These are phyloP conservation scores for Florisuga fusca DNA, from an alignment of 2,797 vertebrate species.

Conservation along the genomic window DNA sequence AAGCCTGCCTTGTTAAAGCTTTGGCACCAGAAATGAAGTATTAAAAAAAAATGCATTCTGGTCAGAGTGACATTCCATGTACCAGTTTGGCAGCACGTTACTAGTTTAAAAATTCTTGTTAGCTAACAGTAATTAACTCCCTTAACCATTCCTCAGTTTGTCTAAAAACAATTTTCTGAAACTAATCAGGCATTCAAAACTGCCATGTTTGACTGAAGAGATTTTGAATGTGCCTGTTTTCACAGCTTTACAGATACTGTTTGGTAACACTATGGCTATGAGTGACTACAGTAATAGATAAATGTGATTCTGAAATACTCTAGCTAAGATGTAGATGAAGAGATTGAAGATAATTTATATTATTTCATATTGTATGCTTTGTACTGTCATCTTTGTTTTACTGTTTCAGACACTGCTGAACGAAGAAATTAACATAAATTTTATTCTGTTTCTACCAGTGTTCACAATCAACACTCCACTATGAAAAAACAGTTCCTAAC, in stretches of 20 bases:
- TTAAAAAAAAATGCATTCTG: slow-evolving; percentile 37
- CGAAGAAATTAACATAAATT: slow-evolving; percentile 48
- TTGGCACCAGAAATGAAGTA: slow-evolving; percentile 31
- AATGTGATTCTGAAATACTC: neutral
- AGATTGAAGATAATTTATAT: neutral
- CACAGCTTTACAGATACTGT: neutral
- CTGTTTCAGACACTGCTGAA: slow-evolving; percentile 49
- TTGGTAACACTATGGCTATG: neutral
- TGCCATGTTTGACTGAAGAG: neutral
- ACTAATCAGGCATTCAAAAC: neutral
- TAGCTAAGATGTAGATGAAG: neutral
- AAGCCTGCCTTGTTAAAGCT: slow-evolving; percentile 47
- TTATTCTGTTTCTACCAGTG: neutral
- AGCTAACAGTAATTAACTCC: slow-evolving; percentile 60
- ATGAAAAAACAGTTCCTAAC: slow-evolving; percentile 57
- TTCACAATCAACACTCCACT: slow-evolving; percentile 5
- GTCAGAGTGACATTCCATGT: slow-evolving; percentile 46
- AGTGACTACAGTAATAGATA: neutral
- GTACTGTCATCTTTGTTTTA: neutral
- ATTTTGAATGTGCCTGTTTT: neutral
- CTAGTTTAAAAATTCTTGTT: slow-evolving; percentile 28
- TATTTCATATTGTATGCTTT: neutral
- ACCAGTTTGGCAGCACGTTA: neutral
- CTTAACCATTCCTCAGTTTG: slow-evolving; percentile 9
- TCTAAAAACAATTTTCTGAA: neutral